Conservation (phyloP, 1,140 invertebrate species). For the Drosophila azteca region DNA sequence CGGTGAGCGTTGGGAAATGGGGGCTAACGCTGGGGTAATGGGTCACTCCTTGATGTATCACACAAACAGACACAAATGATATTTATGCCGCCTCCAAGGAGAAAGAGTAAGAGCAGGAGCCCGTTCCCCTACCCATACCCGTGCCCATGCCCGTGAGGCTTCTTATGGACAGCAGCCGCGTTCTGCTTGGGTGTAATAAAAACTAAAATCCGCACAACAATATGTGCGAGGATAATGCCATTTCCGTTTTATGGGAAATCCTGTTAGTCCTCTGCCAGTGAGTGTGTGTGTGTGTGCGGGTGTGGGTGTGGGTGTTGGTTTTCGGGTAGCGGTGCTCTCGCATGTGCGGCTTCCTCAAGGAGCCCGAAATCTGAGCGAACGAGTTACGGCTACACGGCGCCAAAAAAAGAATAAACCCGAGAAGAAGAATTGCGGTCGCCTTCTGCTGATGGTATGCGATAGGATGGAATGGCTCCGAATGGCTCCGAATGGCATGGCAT, state of each 20-base stretch:
- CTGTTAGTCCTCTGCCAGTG: slow-evolving; percentile 60
- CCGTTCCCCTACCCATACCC: too few species aligned
- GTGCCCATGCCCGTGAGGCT: slow-evolving; percentile 37
- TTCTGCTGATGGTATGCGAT: slow-evolving; percentile 49
- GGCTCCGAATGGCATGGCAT: background rate
- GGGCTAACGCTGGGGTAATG: slow-evolving; percentile 31
- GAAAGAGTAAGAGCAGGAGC: too few species aligned
- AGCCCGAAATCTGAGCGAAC: slow-evolving; percentile 49
- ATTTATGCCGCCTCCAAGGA: slow-evolving; percentile 58
- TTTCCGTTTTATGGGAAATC: slow-evolving; percentile 82
- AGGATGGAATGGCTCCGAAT: slow-evolving; percentile 13
- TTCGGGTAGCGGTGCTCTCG: slow-evolving; percentile 7
- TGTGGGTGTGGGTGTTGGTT: slow-evolving; percentile 2
- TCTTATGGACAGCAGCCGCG: slow-evolving; percentile 68
- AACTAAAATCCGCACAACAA: slow-evolving; percentile 82
- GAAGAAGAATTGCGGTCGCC: slow-evolving; percentile 48
- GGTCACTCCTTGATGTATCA: slow-evolving; percentile 68
- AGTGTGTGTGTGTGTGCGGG: slow-evolving; percentile 29
- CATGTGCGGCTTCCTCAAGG: slow-evolving; percentile 62
- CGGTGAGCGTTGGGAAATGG: slow-evolving; percentile 5
- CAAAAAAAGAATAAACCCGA: slow-evolving; percentile 37
- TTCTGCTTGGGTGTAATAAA: slow-evolving; percentile 73
- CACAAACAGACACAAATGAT: slow-evolving; percentile 77
- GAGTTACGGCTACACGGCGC: slow-evolving; percentile 59
- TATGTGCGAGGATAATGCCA: slow-evolving; percentile 82